Conservation (phyloP, 2,888 invertebrate species). For the Zaprionus obscuricornis region DNA sequence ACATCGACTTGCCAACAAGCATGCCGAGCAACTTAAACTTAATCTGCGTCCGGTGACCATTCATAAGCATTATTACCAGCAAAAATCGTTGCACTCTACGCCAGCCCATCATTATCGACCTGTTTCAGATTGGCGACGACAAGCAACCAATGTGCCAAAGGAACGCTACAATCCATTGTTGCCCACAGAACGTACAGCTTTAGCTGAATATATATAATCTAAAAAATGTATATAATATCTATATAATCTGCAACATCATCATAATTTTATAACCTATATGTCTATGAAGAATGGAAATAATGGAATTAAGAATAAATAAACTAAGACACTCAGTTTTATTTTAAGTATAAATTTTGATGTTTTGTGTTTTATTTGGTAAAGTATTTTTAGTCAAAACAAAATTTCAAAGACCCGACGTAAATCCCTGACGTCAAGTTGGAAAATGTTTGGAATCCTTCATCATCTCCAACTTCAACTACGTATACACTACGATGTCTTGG, state of each 20-base stretch:
- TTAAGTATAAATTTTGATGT: no score
- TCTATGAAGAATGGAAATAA: no score
- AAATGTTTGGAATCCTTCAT: slow-evolving; percentile 28
- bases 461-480: slow-evolving; percentile 7
- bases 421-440: not conserved
- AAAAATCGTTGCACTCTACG: slow-evolving; percentile 53
- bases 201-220: slow-evolving; percentile 8
- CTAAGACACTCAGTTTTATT: no score
- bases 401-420: not conserved
- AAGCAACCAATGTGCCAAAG: not conserved
- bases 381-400: slow-evolving; percentile 36
- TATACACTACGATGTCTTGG: slow-evolving; percentile 9
- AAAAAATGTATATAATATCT: not conserved
- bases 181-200: slow-evolving; percentile 35
- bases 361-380: not conserved
- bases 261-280: not conserved
- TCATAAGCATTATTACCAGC: slow-evolving; percentile 79
- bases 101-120: slow-evolving; percentile 48
- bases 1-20: slow-evolving; percentile 56
- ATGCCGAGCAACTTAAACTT: slow-evolving; percentile 62
- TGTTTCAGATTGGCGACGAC: slow-evolving; percentile 44
- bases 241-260: no score
- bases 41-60: slow-evolving; percentile 77
- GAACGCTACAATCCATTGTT: slow-evolving; percentile 50
- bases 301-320: no score